Evolutionary conservation across 2,797 vertebrate genomes (phyloP).

Genomic region (Argyrosomus regius): DNA sequence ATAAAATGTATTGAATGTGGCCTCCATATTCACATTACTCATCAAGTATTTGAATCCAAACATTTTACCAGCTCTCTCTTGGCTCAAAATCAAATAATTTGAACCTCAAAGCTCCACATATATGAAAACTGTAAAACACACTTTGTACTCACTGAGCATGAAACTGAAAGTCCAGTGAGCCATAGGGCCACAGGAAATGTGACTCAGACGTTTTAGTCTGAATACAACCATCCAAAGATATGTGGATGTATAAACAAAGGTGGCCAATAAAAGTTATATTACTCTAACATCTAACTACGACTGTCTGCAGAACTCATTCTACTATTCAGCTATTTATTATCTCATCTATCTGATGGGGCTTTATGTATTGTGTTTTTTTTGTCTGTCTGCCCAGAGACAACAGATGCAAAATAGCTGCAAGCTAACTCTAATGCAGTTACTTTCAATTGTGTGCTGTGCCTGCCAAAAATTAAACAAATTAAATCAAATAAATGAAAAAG

Average conservation of each 20-base stretch:
- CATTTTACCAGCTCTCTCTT: background rate
- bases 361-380: too few relatives aligned
- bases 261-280: background rate
- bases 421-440: too few relatives aligned
- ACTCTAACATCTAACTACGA: background rate
- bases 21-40: background rate
- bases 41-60: background rate
- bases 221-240: conserved; percentile 2
- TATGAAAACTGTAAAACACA: background rate
- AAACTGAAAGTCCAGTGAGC: background rate
- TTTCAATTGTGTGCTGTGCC: too few relatives aligned
- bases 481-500: too few relatives aligned
- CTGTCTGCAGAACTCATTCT: background rate
- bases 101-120: background rate
- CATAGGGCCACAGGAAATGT: background rate
- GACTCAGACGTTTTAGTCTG: background rate
- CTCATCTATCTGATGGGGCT: too few relatives aligned
- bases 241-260: background rate
- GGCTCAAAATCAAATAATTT: background rate
- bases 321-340: too few relatives aligned
- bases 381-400: too few relatives aligned
- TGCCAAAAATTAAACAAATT: too few relatives aligned
- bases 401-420: too few relatives aligned
- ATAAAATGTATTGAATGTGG: background rate
- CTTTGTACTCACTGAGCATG: too few relatives aligned